Base-by-base conservation (phyloP, 1,140 invertebrate species). In the Drosophila pandora region DNA sequence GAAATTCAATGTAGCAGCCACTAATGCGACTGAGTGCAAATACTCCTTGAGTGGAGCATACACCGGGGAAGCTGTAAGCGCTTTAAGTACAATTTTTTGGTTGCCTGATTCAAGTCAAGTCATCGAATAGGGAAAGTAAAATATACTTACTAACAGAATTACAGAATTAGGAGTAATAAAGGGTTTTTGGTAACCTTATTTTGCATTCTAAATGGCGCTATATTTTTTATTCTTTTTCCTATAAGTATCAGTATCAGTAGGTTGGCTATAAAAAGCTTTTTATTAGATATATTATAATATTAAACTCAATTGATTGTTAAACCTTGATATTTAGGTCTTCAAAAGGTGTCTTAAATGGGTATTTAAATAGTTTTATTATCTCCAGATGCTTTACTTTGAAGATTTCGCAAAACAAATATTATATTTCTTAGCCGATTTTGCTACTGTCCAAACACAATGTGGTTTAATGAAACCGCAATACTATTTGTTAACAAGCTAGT, bases 1-100 rank as follows among this genome's bases (percentile, higher is more conserved):
- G 48, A 74, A 74, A 83, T 58, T 68, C 69, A 61, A 69, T 70
- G 75, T 68, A 82, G 37, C 76, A 82, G 77, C 49, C 70, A 43
- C 59, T 74, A 78, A 79, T 78, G 76, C 52, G 53, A 47, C n/a
- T 55, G 54, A 32, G 39, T 45, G 39, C 25, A 5, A 52, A 43
- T 76, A 54, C 65, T 75, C 12, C 34, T 41, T 28, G 28, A 22
- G 43, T 47, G 43, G 43, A 47, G 28, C 8, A 12, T n/a, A 30
- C 8, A n/a, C 32, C 25, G 23, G 9, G 22, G 37, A 21, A 7
- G 41, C n/a, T n/a, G 7, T 3, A 22, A 4, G 23, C 2, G 12
- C 32, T 54, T 67, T 28, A 54, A 54, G 30, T 43, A 43, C 17
- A 9, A 6, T 9, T 10, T 49, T 41, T 3, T 37, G n/a, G 13